Evolutionary conservation across 1,140 invertebrate genomes (phyloP), one percentile per base, ranked within the genome.

Genomic region (Drosophila eugracilis): DNA sequence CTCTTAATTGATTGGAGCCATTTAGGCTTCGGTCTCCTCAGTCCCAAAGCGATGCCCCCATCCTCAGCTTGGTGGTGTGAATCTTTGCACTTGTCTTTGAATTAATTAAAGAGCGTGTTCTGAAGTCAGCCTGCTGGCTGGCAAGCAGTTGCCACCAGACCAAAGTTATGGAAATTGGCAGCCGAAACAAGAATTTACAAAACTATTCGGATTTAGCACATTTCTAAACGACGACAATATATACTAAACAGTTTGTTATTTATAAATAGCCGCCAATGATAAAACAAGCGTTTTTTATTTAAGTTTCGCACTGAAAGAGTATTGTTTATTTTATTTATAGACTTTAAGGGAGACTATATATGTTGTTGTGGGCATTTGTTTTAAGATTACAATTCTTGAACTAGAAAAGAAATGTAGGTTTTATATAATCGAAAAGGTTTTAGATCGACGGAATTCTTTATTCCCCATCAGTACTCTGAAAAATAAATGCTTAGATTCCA

Each of bases 1-100:
- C 81, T 54, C 62, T 81, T 88, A 88, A 86, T 88, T 88, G 83
- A 86, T 86, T 86, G 81, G 77, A 86, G 70, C 63, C 62, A 81
- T 88, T 88, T 78, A 66, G 77, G 73, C 72, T 75, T 34, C 50
- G 62, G 32, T 44, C 52, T 34, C 53, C 21, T 15, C 59, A 52
- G 39, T 22, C 10, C 28, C 19, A 24, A 34, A 28, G 12, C 14
- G 50, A 41, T 3, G 28, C 21, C 14, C 22, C 14, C 14, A 9
- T 37, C 26, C 42, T 15, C 52, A 22, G 14, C n/a, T 12, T 15
- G 44, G 22, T 78, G 71, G 81, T 86, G 81, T 71, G 77, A 85
- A 88, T 86, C 77, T 86, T 86, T 86, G 77, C 81, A 66, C 73
- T 71, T 53, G 62, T 66, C 58, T 73, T 58, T 80, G 81, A 86